phyloP scores from a whole-genome alignment of 2,888 invertebrate species.

The Protodeltote pygarga region DNA sequence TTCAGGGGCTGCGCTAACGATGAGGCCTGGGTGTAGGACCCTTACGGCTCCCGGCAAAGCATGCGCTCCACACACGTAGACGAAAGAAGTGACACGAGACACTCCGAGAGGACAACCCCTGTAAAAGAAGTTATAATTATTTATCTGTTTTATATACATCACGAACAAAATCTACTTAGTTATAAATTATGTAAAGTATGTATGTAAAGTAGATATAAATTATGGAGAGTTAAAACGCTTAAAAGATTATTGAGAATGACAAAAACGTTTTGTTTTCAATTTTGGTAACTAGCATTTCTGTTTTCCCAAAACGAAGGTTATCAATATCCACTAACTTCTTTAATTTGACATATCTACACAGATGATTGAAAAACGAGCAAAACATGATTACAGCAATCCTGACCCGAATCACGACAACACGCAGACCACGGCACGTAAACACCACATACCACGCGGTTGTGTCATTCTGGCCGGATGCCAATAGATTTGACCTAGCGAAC shows the following conservation, averaged over 20 bases:
- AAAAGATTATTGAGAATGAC: too few relatives aligned
- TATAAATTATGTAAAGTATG: too few relatives aligned
- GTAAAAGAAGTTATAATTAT: constrained; percentile 41
- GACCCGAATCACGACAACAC: constrained; percentile 66
- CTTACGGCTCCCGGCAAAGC: constrained; percentile 90
- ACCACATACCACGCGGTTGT: constrained; percentile 76
- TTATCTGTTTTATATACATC: neutral
- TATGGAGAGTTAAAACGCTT: too few relatives aligned
- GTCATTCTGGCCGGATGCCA: constrained; percentile 78
- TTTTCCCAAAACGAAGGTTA: neutral
- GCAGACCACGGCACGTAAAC: constrained; percentile 72
- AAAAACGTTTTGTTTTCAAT: too few relatives aligned
- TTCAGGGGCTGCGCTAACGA: constrained; percentile 94
- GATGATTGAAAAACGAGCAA: constrained; percentile 31
- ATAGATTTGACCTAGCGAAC: constrained; percentile 76
- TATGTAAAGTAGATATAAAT: too few relatives aligned
- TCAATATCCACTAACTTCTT: constrained; percentile 3
- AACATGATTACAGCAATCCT: constrained; percentile 55
- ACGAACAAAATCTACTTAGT: neutral
- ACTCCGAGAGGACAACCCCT: constrained; percentile 87
- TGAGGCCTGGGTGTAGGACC: constrained; percentile 90
- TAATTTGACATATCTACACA: constrained; percentile 31
- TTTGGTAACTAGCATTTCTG: too few relatives aligned
- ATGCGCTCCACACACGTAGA: constrained; percentile 94
- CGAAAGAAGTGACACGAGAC: constrained; percentile 90